Percentiles rank a stretch among this genome's conserved stretches.
phyloP scores from a whole-genome alignment of 2,113 vertebrate genomes.

The Platysteira castanea region DNA sequence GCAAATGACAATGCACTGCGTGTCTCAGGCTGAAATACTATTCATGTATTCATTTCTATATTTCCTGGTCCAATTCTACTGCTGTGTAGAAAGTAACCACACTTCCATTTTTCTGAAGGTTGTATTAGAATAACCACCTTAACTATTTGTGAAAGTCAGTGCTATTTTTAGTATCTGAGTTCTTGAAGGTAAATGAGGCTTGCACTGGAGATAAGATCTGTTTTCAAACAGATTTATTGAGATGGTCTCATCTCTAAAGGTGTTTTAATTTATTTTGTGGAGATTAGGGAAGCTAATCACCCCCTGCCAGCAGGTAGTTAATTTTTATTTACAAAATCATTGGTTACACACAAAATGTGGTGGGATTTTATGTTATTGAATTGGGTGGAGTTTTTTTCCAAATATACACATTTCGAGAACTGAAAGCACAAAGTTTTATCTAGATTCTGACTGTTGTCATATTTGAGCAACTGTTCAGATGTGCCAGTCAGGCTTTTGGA shows the following conservation, averaged over 20 bases:
- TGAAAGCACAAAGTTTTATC: neutral
- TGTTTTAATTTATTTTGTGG: neutral
- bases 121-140: neutral
- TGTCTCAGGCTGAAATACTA: neutral
- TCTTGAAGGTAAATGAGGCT: neutral
- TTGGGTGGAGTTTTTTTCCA: neutral
- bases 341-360: neutral
- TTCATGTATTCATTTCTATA: neutral
- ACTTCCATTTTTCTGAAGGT: neutral
- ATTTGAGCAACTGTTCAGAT: neutral
- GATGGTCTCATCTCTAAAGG: neutral
- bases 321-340: neutral
- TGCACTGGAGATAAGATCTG: neutral
- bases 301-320: neutral
- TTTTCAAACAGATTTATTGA: neutral
- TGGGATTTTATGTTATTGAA: neutral
- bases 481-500: neutral
- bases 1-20: neutral
- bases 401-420: neutral
- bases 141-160: neutral
- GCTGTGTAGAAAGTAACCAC: neutral
- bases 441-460: neutral
- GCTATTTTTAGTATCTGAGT: neutral
- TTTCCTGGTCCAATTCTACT: neutral
- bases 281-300: neutral